Evolutionary conservation across 2,113 vertebrate species (phyloP), one percentile per base, ranked within the genome.

Genomic region (Macquaria australasica): DNA sequence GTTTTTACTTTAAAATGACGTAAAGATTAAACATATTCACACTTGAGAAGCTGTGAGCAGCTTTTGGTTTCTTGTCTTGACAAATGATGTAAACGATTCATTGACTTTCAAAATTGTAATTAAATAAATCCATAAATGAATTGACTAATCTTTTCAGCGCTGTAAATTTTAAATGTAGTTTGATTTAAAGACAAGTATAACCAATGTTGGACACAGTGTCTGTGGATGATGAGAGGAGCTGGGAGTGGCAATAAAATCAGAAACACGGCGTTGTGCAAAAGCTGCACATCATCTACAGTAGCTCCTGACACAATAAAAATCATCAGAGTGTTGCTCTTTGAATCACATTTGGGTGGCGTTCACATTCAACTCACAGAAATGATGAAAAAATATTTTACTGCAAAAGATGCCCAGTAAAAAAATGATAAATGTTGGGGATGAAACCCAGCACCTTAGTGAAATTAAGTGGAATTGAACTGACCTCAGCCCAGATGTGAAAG

Each of bases 401-500:
- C 1, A 8, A 43, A 23, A 21, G 3, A 50, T 43, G 14, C 8
- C 4, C 5, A 48, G 18, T 45, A 37, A 64, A 53, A 53, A 63
- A 62, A 1, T 2, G 5, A 51, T 34, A 0, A 9, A 23, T 51
- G 37, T 20, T 23, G 25, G 2, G 8, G 16, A 34, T 58, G 28
- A 72, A 73, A 55, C 50, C 23, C 39, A 43, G 48, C 25, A 45
- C 66, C 8, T 6, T 11, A 28, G 43, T 25, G 37, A 76, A 37
- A 23, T 56, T 15, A 70, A 41, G 12, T 55, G 31, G 25, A 69
- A 4, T 11, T 6, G 20, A 69, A 28, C 14, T 18, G 51, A 77
- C 68, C 67, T 83, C 28, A 21, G 25, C n/a, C 34, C 73, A 80
- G 79, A 25, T 88, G 71, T 63, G 64, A 81, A 80, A 79, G 55